Conservation (phyloP, 2,113 vertebrate genomes). For the Coturnix japonica region DNA sequence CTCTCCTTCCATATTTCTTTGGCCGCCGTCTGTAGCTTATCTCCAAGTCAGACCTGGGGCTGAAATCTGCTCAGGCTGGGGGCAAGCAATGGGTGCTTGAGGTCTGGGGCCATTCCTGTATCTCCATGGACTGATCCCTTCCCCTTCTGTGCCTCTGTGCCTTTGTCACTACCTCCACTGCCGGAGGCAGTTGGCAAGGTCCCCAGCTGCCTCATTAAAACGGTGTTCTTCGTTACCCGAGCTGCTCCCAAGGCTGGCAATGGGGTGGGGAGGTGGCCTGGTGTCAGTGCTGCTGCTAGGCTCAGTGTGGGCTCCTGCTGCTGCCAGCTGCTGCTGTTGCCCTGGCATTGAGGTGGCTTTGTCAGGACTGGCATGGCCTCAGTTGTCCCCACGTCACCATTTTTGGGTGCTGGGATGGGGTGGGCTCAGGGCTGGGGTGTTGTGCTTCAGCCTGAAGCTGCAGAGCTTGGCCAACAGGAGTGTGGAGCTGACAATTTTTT, state of each 20-base stretch:
- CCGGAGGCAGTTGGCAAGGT: neutral
- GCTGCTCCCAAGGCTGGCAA: neutral
- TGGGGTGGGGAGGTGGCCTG: neutral
- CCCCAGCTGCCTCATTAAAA: neutral
- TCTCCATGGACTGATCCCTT: neutral
- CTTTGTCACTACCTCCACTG: accelerated
- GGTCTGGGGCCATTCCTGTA: neutral
- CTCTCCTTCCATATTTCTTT: neutral
- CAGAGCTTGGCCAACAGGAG: neutral
- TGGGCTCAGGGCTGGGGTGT: neutral
- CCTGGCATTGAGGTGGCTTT: neutral
- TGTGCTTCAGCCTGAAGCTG: neutral
- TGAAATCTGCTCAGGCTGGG: neutral
- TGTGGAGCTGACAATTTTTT: neutral
- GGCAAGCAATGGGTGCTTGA: neutral
- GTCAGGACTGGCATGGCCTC: neutral
- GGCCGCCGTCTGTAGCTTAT: neutral
- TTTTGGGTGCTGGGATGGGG: neutral
- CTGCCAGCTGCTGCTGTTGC: neutral
- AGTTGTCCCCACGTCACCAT: neutral
- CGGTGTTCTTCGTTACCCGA: neutral
- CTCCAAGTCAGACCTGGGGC: neutral
- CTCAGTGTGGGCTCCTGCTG: neutral
- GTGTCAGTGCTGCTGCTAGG: neutral
- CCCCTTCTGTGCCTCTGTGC: neutral